These are phyloP conservation scores for Pollenia amentaria DNA, from an alignment of 2,888 invertebrate species.

Conservation along the genomic window DNA sequence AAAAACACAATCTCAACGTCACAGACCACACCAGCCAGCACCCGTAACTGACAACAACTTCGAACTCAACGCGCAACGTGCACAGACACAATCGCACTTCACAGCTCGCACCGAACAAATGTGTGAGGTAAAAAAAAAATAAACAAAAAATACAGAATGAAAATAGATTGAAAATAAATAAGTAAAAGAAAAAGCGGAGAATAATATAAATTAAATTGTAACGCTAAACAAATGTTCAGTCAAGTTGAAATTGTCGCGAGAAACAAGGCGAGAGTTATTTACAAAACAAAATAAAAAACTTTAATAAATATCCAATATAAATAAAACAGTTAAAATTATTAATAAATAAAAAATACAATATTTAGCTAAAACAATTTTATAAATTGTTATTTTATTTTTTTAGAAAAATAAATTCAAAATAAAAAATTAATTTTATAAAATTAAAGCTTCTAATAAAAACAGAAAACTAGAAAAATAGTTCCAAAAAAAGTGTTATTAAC, in stretches of 20 bases:
- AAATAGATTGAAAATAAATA: slow-evolving; percentile 38
- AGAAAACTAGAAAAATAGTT: neutral
- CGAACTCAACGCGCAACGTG: slow-evolving; percentile 21
- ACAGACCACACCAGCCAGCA: neutral
- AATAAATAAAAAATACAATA: slow-evolving; percentile 23
- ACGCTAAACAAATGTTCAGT: slow-evolving; percentile 80
- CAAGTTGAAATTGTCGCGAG: slow-evolving; percentile 78
- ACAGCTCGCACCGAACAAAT: slow-evolving; percentile 6
- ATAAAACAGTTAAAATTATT: slow-evolving; percentile 40
- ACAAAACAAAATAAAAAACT: slow-evolving; percentile 23
- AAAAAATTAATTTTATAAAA: neutral
- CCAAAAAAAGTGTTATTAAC: neutral
- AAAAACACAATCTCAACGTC: slow-evolving; percentile 21
- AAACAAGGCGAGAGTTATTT: slow-evolving; percentile 71
- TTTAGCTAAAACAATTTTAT: neutral
- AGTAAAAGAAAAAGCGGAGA: slow-evolving; percentile 17
- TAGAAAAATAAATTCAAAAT: no score
- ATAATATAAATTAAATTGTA: slow-evolving; percentile 79
- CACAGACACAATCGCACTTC: neutral
- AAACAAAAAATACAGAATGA: slow-evolving; percentile 28
- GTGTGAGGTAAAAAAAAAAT: neutral
- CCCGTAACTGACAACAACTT: slow-evolving; percentile 14
- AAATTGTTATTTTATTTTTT: no score
- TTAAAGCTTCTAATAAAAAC: neutral
- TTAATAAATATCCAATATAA: slow-evolving; percentile 48